phyloP scores from a whole-genome alignment of 2,797 vertebrate species.

The Poecilia wingei region DNA sequence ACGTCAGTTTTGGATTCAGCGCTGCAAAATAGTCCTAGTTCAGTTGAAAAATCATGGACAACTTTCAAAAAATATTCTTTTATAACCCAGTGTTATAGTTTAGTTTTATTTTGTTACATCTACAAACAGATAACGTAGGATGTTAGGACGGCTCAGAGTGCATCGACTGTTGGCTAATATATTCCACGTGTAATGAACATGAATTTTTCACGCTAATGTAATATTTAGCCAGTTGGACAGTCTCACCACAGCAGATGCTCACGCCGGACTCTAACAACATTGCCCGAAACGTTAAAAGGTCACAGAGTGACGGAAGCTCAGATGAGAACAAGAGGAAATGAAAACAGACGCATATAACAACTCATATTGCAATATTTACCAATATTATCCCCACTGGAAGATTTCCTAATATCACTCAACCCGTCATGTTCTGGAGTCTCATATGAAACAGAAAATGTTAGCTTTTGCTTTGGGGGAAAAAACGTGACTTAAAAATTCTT shows the following conservation, averaged over 20 bases:
- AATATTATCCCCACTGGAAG: not conserved
- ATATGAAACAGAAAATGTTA: not conserved
- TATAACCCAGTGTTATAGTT: too few species aligned
- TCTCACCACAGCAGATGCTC: not conserved
- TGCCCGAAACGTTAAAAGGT: not conserved
- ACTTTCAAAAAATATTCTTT: too few species aligned
- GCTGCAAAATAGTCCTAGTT: too few species aligned
- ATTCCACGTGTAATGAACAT: not conserved
- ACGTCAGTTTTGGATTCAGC: too few species aligned
- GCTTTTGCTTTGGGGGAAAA: not conserved
- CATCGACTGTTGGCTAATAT: not conserved
- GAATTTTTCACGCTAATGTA: not conserved
- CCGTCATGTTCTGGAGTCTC: not conserved
- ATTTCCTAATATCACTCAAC: not conserved
- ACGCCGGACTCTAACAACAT: not conserved
- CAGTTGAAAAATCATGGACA: too few species aligned
- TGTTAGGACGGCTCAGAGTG: not conserved
- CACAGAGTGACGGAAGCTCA: not conserved
- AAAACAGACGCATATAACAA: not conserved
- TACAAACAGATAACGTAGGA: too few species aligned
- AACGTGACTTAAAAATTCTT: not conserved
- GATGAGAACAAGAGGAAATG: not conserved
- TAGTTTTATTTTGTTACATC: too few species aligned
- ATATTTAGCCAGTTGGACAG: conserved; percentile 1
- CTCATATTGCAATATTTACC: not conserved